These are phyloP conservation scores for Phania funesta DNA, from an alignment of 2,888 invertebrate species.

Conservation along the genomic window DNA sequence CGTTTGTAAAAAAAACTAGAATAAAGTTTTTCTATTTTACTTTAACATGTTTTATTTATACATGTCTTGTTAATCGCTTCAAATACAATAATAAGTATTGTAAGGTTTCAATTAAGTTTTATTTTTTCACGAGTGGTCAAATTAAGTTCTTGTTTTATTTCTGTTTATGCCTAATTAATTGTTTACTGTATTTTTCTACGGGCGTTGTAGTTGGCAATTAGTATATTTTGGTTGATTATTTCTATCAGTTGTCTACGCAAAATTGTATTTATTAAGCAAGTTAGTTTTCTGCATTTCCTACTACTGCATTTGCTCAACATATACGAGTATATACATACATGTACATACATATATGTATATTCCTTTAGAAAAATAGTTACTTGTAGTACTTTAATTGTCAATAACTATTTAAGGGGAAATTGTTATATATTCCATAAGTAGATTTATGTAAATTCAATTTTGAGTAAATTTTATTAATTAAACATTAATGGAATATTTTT, in stretches of 20 bases:
- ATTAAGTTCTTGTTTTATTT: background rate
- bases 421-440: too few species aligned
- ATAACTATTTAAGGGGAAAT: background rate
- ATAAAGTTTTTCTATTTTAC: too few species aligned
- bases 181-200: background rate
- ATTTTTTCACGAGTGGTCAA: background rate
- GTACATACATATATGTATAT: background rate
- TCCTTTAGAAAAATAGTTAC: too few species aligned
- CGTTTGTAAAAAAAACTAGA: too few species aligned
- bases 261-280: background rate
- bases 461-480: background rate
- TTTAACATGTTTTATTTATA: too few species aligned
- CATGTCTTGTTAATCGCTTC: too few species aligned
- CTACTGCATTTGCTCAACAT: background rate
- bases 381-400: background rate
- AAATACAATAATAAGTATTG: too few species aligned
- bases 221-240: background rate
- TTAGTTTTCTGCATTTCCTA: background rate
- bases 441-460: background rate
- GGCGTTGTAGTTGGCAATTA: background rate
- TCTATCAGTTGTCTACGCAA: background rate
- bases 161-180: background rate
- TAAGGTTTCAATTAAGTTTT: background rate
- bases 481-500: background rate
- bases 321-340: background rate